phyloP scores from a whole-genome alignment of 2,797 vertebrate genomes.

The Molossus molossus region DNA sequence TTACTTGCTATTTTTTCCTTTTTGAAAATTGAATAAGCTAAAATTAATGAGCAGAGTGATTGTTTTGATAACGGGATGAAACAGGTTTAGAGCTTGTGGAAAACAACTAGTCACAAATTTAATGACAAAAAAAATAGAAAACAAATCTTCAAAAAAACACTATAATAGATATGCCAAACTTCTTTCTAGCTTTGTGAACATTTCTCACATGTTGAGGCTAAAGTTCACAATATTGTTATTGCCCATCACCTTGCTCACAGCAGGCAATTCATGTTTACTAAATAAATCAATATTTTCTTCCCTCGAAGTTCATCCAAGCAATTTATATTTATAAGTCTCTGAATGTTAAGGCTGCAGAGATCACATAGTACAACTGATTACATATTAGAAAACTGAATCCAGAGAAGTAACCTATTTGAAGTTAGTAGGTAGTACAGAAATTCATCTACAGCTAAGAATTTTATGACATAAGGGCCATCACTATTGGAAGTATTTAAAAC shows the following conservation, averaged over 20 bases:
- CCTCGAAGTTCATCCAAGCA: neutral
- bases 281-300: neutral
- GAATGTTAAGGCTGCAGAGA: neutral
- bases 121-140: conserved; percentile 29
- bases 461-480: neutral
- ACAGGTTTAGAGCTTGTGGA: neutral
- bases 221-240: neutral
- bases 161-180: neutral
- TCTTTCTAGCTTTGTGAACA: neutral
- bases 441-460: neutral
- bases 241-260: neutral
- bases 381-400: neutral
- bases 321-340: neutral
- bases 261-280: neutral
- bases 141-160: neutral
- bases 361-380: neutral
- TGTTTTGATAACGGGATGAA: neutral
- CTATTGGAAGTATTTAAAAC: neutral
- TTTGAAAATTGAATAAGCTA: conserved; percentile 47
- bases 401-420: neutral
- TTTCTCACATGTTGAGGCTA: neutral
- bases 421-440: neutral
- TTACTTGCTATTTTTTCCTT: neutral
- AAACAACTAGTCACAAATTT: conserved; percentile 35
- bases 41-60: neutral